Evolutionary conservation across 2,797 vertebrate genomes (phyloP).

Genomic region (Spondyliosoma cantharus): DNA sequence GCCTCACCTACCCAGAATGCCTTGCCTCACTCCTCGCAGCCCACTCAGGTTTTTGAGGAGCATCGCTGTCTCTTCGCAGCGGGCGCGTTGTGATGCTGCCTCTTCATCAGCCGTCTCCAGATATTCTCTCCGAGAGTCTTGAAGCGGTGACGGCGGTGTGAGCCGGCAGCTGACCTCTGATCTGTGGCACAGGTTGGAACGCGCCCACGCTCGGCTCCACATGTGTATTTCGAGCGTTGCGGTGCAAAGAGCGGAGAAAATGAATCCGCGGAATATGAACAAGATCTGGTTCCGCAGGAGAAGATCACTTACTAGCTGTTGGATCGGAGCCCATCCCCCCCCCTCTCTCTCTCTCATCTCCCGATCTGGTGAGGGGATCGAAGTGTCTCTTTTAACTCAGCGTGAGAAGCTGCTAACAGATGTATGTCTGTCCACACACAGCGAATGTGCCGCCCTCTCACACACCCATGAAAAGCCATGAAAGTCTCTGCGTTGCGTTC

Average conservation of each 20-base stretch:
- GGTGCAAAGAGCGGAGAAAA: background rate
- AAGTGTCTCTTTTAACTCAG: constrained; percentile 57
- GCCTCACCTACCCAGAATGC: constrained; percentile 82
- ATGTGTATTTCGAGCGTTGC: background rate
- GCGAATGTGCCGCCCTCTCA: constrained; percentile 59
- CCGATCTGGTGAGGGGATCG: constrained; percentile 34
- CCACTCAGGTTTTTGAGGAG: constrained; percentile 75
- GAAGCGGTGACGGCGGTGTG: constrained; percentile 49
- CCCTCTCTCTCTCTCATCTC: background rate
- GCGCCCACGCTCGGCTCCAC: constrained; percentile 45
- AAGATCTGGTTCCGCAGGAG: background rate
- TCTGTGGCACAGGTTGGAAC: constrained; percentile 15
- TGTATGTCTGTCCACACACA: constrained; percentile 57
- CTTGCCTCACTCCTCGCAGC: constrained; percentile 74
- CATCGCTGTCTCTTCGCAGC: constrained; percentile 62
- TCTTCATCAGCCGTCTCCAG: constrained; percentile 60
- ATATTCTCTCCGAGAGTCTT: constrained; percentile 65
- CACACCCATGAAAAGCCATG: constrained; percentile 51
- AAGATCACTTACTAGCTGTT: constrained; percentile 15
- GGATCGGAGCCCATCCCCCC: constrained; percentile 49
- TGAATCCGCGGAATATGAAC: constrained; percentile 5
- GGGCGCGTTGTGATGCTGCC: constrained; percentile 36
- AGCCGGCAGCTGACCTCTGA: constrained; percentile 44
- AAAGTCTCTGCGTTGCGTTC: constrained; percentile 46
- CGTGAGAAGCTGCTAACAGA: constrained; percentile 69